Percentiles rank a stretch among this genome's conserved stretches.
Conservation (phyloP, 2,888 invertebrate genomes). For the Drosophila quinaria region DNA sequence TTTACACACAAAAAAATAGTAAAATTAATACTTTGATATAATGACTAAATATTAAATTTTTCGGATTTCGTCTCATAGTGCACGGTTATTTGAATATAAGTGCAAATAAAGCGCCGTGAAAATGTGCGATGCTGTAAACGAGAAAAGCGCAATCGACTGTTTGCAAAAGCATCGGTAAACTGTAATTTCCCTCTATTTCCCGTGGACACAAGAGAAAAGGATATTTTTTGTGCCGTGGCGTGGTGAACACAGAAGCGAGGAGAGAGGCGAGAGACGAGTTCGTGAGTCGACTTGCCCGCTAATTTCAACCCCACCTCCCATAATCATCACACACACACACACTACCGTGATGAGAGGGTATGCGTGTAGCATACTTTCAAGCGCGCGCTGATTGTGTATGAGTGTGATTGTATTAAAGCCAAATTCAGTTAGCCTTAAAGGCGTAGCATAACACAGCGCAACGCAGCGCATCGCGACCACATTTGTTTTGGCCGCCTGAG, state of each 20-base stretch:
- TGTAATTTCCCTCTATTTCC: constrained; percentile 29
- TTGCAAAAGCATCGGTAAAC: background rate
- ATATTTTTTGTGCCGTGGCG: constrained; percentile 23
- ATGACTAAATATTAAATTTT: no score
- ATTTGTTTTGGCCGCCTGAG: constrained; percentile 64
- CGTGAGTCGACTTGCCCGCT: constrained; percentile 33
- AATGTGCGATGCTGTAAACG: constrained; percentile 13
- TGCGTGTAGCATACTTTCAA: constrained; percentile 72
- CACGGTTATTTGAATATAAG: no score
- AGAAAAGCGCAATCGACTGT: constrained; percentile 10
- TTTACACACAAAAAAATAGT: no score
- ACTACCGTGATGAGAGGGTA: constrained; percentile 6
- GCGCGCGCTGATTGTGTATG: constrained; percentile 69
- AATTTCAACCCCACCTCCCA: constrained; percentile 9
- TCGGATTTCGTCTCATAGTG: no score
- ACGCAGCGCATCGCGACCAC: constrained; percentile 38
- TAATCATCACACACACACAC: background rate
- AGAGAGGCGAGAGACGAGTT: constrained; percentile 24
- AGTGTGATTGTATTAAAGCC: constrained; percentile 55
- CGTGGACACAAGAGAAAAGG: constrained; percentile 8
- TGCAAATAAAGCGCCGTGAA: background rate
- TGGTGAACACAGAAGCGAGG: constrained; percentile 42
- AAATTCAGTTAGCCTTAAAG: constrained; percentile 65
- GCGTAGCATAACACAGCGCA: constrained; percentile 10
- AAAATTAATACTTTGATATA: no score